Conservation (phyloP, 2,113 vertebrate species). For the Gorsachius goisagi region DNA sequence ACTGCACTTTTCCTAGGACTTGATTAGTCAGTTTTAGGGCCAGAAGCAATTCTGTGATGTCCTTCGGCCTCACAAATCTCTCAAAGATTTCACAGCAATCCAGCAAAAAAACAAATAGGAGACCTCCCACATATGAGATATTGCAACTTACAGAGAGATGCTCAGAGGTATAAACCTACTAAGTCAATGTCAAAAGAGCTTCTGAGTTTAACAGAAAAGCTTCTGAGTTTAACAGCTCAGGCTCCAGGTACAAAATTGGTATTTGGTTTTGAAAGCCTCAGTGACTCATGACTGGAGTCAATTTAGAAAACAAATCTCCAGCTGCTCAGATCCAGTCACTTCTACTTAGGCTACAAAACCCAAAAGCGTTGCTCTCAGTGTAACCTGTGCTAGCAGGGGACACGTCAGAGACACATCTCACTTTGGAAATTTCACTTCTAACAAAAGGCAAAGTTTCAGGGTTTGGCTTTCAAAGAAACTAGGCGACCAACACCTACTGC, state of each 20-base stretch:
- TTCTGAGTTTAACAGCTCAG: neutral
- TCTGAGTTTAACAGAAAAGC: neutral
- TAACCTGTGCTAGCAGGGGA: neutral
- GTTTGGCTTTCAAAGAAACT: neutral
- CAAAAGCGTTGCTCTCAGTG: accelerated
- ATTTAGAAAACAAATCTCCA: neutral
- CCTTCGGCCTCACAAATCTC: neutral
- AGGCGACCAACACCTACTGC: neutral
- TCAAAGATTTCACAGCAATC: neutral
- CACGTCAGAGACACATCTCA: accelerated
- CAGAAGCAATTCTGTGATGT: neutral
- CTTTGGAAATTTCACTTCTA: neutral
- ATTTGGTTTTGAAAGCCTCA: neutral
- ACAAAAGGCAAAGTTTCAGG: neutral
- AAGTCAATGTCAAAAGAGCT: neutral
- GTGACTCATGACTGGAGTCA: neutral
- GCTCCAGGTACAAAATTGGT: neutral
- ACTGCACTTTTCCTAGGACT: neutral
- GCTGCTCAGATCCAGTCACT: neutral
- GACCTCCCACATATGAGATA: neutral
- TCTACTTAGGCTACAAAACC: neutral
- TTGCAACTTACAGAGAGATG: neutral
- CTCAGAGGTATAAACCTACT: neutral
- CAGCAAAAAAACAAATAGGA: neutral
- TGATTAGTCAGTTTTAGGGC: neutral